Percentiles rank a stretch among this genome's conserved stretches.
phyloP scores from a whole-genome alignment of 2,113 vertebrate species.

The Syrmaticus mikado region DNA sequence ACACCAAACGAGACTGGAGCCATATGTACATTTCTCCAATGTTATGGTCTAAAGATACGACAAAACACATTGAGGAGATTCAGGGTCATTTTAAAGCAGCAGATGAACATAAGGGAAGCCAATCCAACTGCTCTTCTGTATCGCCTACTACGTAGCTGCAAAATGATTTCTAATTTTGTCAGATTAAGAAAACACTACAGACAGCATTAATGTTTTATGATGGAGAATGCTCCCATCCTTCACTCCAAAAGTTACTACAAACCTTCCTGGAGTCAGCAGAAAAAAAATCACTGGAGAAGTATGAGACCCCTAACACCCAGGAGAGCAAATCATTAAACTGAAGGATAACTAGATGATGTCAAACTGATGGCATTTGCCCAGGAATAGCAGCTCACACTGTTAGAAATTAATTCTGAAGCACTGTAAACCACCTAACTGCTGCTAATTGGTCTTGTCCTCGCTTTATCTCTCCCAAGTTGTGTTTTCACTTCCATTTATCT shows the following conservation, averaged over 20 bases:
- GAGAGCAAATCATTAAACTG: neutral
- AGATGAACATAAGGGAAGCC: neutral
- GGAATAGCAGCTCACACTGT: neutral
- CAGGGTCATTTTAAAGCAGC: neutral
- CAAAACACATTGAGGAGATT: neutral
- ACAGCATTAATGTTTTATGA: neutral
- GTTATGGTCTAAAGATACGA: fast-evolving
- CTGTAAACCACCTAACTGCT: neutral
- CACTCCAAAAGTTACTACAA: neutral
- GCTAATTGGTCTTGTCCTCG: neutral
- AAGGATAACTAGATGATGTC: neutral
- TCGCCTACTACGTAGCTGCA: neutral
- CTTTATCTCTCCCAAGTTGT: neutral
- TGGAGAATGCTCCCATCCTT: neutral
- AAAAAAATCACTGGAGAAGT: neutral
- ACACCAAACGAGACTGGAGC: neutral
- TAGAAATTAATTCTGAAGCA: neutral
- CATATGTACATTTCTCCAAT: fast-evolving
- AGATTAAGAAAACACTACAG: neutral
- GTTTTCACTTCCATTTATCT: neutral
- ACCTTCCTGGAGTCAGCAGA: neutral
- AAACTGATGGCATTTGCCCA: neutral
- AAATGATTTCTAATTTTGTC: neutral
- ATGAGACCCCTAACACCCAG: neutral
- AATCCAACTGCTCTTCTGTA: neutral